Evolutionary conservation across 2,797 vertebrate species (phyloP), one percentile per base, ranked within the genome.

Genomic region (Presbytis comata): DNA sequence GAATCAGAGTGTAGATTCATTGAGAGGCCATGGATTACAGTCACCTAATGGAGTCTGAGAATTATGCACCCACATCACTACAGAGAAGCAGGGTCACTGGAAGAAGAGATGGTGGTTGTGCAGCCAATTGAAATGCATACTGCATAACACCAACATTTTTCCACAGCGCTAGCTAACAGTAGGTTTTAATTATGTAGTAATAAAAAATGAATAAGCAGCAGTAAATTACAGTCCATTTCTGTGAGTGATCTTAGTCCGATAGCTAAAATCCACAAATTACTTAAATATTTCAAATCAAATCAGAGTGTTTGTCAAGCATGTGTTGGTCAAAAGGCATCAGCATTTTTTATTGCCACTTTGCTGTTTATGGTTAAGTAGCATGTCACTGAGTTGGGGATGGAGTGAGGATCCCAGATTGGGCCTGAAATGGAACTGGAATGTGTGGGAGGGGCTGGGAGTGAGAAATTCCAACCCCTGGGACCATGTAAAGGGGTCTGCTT

Each of bases 181-280:
- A 70, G 80, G 84, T 93, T 97, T 97, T 96, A 98, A 97, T 98
- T 97, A 97, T 86, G 79, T 39, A 89, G 94, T 84, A 95, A 97
- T 93, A 95, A 97, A 97, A 96, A 89, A 89, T 44, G 36, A 79
- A 91, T 86, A 92, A 96, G 86, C 55, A 93, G 92, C 92, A 96
- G 94, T 86, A 95, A 96, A 93, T 95, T 78, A 89, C 59, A 89
- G 19, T 88, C 79, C 79, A 50, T 96, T 96, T 98, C 53, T 88
- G 74, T 83, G 78, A 96, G 75, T 80, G 82, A 92, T 95, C 81
- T 95, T 86, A 46, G 88, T 84, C 61, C 59, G 92, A 76, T 96
- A 94, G 85, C 94, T 94, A 96, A 97, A 95, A 95, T 80, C 44
- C 97, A 88, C 74, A 76, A 88, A 95, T 91, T 93, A 64, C 36